Evolutionary conservation across 2,113 vertebrate genomes (phyloP).

Genomic region (Pantherophis guttatus): DNA sequence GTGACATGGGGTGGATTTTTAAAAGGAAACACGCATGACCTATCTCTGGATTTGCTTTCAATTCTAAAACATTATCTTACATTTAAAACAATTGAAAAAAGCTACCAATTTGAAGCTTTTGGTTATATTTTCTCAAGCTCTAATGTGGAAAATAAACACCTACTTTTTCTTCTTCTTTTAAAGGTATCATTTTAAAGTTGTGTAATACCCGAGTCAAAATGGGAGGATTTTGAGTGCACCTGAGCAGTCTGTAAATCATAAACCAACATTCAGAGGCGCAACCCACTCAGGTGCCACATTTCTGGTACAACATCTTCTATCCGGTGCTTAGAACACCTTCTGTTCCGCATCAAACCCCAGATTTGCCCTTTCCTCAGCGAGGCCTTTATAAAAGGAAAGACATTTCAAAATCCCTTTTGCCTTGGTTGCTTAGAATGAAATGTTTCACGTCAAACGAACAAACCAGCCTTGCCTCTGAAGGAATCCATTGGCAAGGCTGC

Average conservation of each 20-base stretch:
- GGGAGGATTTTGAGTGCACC: neutral
- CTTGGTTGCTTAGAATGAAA: constrained; percentile 12
- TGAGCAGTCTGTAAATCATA: neutral
- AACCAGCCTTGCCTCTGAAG: constrained; percentile 11
- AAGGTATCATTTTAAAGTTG: neutral
- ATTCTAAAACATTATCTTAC: neutral
- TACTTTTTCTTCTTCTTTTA: neutral
- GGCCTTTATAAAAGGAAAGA: neutral
- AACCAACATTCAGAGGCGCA: neutral
- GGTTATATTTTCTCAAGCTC: neutral
- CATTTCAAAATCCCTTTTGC: constrained; percentile 11
- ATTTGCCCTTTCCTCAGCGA: neutral
- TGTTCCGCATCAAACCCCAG: constrained; percentile 8
- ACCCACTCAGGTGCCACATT: neutral
- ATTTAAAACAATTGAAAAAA: neutral
- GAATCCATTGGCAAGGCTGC: constrained; percentile 27
- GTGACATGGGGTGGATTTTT: neutral
- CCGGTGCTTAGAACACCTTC: neutral
- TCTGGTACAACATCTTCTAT: neutral
- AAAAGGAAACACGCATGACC: neutral
- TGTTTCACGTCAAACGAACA: neutral
- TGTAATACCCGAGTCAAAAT: neutral
- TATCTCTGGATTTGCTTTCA: neutral
- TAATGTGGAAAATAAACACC: neutral
- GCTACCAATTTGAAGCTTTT: neutral